Base-by-base conservation (phyloP, 2,113 vertebrate genomes). In the Willisornis vidua region DNA sequence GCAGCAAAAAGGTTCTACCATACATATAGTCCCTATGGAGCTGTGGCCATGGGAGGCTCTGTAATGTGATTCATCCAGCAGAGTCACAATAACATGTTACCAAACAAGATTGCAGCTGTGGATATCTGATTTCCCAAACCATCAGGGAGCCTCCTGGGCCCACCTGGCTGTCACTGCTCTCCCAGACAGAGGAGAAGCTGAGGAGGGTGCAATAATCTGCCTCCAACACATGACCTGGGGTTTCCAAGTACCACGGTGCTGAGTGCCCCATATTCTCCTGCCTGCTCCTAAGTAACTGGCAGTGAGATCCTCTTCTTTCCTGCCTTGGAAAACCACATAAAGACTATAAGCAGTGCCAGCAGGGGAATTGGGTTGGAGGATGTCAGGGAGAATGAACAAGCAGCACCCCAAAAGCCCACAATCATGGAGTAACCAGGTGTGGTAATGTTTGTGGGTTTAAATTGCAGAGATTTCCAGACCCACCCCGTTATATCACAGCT, bases 361-460 rank as follows among this genome's bases (percentile, higher is more conserved):
- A 45, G 33, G 11, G 20, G 5, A 66, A 75, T 2, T 25, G 8
- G 43, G n/a, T 10, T 43, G 13, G 29, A 19, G 24, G 35, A 59
- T 49, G 15, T 16, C 0, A 0, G 26, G 8, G 19, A 72, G 7
- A 39, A 76, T 0, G 0, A 87, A n/a, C 14, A 23, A 81, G 52
- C n/a, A 87, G 52, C 71, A 91, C 26, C 24, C 25, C 14, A 7
- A 72, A 71, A 72, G 25, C 46, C 39, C 43, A 55, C 14, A 19
- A 6, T 59, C 62, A 23, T 4, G 22, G 49, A 49, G n/a, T 65
- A 65, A 55, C 39, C 68, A 91, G 77, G 87, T 52, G 73, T 85
- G 84, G 84, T 22, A 19, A 59, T 5, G 20, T 77, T 58, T 71
- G 51, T 59, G 51, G 67, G 75, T 41, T 74, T 81, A 65, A 94